phyloP scores from a whole-genome alignment of 1,140 invertebrate species.

The Arctopsyche grandis region DNA sequence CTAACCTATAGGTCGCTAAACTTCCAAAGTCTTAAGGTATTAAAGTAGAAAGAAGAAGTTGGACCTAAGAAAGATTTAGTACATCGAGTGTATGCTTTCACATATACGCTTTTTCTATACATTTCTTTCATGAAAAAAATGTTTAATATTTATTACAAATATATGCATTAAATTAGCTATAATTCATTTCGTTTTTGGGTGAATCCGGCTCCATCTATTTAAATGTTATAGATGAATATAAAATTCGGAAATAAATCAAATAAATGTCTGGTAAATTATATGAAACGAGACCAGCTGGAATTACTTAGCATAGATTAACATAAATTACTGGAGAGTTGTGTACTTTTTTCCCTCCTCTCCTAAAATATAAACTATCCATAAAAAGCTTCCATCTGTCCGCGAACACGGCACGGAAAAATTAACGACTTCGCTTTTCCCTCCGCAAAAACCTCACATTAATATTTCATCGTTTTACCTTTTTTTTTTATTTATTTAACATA shows the following conservation, averaged over 20 bases:
- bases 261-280: constrained; percentile 44
- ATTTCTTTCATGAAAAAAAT: too few relatives aligned
- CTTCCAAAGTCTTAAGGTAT: constrained; percentile 29
- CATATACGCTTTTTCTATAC: too few relatives aligned
- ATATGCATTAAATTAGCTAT: too few relatives aligned
- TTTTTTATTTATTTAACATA: too few relatives aligned
- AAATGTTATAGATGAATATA: constrained; percentile 36
- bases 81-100: constrained; percentile 24
- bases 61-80: constrained; percentile 23
- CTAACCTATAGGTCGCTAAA: constrained; percentile 29
- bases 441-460: neutral
- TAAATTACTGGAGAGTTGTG: constrained; percentile 31
- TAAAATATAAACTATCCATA: constrained; percentile 33
- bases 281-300: constrained; percentile 31
- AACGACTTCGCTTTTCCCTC: constrained; percentile 7
- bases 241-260: constrained; percentile 42
- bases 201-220: constrained; percentile 11
- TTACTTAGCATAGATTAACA: constrained; percentile 43
- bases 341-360: constrained; percentile 9
- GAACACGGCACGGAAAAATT: constrained; percentile 31
- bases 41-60: constrained; percentile 30
- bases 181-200: constrained; percentile 18
- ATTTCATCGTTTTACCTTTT: constrained; percentile 14
- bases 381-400: constrained; percentile 18
- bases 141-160: too few relatives aligned